These are phyloP conservation scores for Ophion costatus DNA, from an alignment of 2,888 invertebrate genomes.

Conservation along the genomic window DNA sequence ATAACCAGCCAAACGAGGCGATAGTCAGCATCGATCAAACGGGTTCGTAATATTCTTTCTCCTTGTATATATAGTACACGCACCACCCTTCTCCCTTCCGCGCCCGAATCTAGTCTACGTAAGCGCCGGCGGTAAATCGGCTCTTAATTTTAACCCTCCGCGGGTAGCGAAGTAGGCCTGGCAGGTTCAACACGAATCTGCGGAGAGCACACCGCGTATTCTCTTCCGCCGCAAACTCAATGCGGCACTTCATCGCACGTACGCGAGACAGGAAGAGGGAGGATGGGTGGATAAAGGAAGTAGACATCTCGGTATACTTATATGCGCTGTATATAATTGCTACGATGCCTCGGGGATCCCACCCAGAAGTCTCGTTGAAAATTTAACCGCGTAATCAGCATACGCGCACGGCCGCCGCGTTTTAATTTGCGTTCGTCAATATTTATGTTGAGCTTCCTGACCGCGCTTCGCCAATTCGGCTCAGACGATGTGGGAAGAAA, in stretches of 20 bases:
- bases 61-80: not conserved
- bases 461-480: not conserved
- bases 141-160: not conserved
- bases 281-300: not conserved
- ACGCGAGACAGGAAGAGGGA: not conserved
- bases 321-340: constrained; percentile 55
- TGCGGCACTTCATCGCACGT: no score
- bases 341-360: constrained; percentile 55
- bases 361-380: constrained; percentile 60
- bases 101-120: not conserved
- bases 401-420: constrained; percentile 64
- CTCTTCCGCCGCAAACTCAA: no score
- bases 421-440: constrained; percentile 70
- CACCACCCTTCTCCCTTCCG: not conserved
- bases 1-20: not conserved
- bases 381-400: constrained; percentile 70
- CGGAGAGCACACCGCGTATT: not conserved
- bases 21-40: not conserved
- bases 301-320: constrained; percentile 10
- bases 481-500: constrained; percentile 13
- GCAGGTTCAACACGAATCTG: not conserved
- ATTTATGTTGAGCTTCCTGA: constrained; percentile 64
- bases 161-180: constrained; percentile 6
- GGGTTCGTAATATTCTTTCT: not conserved
- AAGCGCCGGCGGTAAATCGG: not conserved